These are phyloP conservation scores for Tachysurus fulvidraco DNA, from an alignment of 2,113 vertebrate genomes.

Conservation along the genomic window DNA sequence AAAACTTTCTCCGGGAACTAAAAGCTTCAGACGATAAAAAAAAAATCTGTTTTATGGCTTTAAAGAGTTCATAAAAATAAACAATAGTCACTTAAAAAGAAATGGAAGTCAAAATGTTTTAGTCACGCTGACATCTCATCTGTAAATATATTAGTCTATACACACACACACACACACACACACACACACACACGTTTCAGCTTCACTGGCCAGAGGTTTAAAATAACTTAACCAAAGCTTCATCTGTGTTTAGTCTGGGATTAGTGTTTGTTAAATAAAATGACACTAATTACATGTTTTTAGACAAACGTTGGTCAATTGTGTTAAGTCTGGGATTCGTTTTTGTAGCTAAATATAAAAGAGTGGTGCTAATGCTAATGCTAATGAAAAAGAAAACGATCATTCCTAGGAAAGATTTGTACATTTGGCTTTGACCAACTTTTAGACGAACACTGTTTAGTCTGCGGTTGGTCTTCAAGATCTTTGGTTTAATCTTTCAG, in stretches of 20 bases:
- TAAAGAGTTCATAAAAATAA: neutral
- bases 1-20: neutral
- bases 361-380: neutral
- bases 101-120: neutral
- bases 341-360: neutral
- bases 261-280: neutral
- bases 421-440: neutral
- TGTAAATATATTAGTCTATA: no score
- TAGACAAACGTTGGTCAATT: neutral
- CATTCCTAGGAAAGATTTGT: neutral
- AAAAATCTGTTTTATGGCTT: neutral
- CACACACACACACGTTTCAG: neutral
- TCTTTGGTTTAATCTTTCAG: neutral
- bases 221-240: neutral
- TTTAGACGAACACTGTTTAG: neutral
- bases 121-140: neutral
- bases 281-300: neutral
- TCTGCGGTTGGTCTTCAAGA: neutral
- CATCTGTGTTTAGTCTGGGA: neutral
- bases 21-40: neutral
- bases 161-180: neutral
- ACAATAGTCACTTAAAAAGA: neutral
- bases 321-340: neutral
- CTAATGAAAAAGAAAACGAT: neutral
- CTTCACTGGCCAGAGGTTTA: neutral